These are phyloP conservation scores for Drosophila albomicans DNA, from an alignment of 1,140 invertebrate species.

Conservation along the genomic window DNA sequence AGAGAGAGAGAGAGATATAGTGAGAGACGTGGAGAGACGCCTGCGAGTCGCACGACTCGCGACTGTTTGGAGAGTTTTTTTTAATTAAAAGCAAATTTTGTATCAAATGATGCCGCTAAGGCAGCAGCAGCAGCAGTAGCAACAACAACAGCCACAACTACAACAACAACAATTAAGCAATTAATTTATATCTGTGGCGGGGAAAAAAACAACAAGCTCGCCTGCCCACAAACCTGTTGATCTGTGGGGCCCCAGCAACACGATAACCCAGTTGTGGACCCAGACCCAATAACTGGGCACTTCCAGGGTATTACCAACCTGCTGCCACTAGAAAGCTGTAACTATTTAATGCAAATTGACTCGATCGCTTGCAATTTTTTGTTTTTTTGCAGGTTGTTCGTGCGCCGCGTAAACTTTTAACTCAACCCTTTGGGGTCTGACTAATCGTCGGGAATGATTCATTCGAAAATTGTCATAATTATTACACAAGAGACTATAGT, in stretches of 20 bases:
- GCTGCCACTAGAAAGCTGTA: neutral
- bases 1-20: slow-evolving; percentile 20
- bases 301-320: slow-evolving; percentile 34
- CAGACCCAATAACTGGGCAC: slow-evolving; percentile 47
- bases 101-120: slow-evolving; percentile 70
- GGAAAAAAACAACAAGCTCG: slow-evolving; percentile 74
- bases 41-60: slow-evolving; percentile 12
- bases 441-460: slow-evolving; percentile 28
- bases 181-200: slow-evolving; percentile 77
- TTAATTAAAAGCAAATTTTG: slow-evolving; percentile 80
- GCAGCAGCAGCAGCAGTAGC: slow-evolving; percentile 21
- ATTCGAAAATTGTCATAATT: slow-evolving; percentile 14
- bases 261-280: slow-evolving; percentile 40
- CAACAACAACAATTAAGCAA: slow-evolving; percentile 76
- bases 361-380: slow-evolving; percentile 3
- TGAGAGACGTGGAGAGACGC: slow-evolving; percentile 34
- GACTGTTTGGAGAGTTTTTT: slow-evolving; percentile 61
- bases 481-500: slow-evolving; percentile 6
- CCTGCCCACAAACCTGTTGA: slow-evolving; percentile 73
- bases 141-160: slow-evolving; percentile 27
- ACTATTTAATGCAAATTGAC: slow-evolving; percentile 20
- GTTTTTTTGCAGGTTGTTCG: slow-evolving; percentile 4
- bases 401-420: neutral
- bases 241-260: slow-evolving; percentile 31
- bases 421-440: slow-evolving; percentile 2